These are phyloP conservation scores for Chromobotia macracanthus DNA, from an alignment of 2,797 vertebrate species.

Conservation along the genomic window DNA sequence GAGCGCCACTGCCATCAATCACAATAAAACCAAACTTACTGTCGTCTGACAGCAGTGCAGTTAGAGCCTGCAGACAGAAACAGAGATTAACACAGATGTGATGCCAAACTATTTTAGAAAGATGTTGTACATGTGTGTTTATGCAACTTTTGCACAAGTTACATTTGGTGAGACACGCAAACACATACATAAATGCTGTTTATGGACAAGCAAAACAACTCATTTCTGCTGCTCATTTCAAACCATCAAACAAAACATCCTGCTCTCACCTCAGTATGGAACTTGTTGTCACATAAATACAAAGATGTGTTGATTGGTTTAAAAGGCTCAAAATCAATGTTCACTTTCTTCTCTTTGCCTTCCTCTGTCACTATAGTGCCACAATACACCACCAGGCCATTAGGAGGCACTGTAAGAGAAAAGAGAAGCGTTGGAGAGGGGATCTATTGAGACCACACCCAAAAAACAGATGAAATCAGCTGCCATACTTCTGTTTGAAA, in stretches of 20 bases:
- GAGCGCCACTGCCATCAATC: conserved; percentile 88
- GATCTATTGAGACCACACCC: conserved; percentile 12
- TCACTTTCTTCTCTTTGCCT: conserved; percentile 93
- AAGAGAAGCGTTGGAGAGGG: background rate
- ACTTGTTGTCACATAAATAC: conserved; percentile 93
- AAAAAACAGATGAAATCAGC: conserved; percentile 30
- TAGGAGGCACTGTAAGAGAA: conserved; percentile 84
- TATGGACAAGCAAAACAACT: too few relatives aligned
- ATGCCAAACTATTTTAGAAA: too few relatives aligned
- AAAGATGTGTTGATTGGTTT: conserved; percentile 92
- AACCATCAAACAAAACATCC: too few relatives aligned
- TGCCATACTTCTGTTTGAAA: background rate
- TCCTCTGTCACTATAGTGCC: conserved; percentile 92
- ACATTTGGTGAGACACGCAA: too few relatives aligned
- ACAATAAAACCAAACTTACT: conserved; percentile 92
- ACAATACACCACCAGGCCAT: conserved; percentile 92
- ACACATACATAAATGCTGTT: too few relatives aligned
- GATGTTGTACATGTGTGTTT: too few relatives aligned
- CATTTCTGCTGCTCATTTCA: too few relatives aligned
- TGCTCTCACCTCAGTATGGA: conserved; percentile 87
- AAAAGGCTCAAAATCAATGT: conserved; percentile 92
- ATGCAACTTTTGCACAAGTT: too few relatives aligned
- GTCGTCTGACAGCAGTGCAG: conserved; percentile 87
- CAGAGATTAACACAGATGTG: background rate
- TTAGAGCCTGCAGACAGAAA: conserved; percentile 79